Evolutionary conservation across 2,113 vertebrate genomes (phyloP).

Genomic region (Caloenas nicobarica): DNA sequence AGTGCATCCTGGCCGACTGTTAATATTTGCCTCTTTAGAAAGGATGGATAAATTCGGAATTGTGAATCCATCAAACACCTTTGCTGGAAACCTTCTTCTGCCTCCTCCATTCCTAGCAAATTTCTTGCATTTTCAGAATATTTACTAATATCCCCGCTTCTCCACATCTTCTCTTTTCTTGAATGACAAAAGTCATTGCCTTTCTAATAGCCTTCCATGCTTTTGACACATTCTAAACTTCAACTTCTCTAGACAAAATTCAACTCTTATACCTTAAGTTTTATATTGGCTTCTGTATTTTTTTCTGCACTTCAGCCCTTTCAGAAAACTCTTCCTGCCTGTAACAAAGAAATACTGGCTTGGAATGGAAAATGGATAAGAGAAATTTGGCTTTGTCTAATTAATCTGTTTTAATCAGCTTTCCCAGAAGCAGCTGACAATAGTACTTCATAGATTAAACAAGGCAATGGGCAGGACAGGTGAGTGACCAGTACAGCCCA

Average conservation of each 20-base stretch:
- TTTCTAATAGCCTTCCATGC: background rate
- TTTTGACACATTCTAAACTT: background rate
- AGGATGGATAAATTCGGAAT: background rate
- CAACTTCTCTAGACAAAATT: background rate
- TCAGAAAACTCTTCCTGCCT: background rate
- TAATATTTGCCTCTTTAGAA: background rate
- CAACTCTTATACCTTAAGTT: background rate
- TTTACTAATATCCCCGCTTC: background rate
- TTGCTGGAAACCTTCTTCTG: background rate
- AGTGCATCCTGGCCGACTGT: background rate
- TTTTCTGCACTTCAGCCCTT: background rate
- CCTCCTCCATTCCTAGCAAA: background rate
- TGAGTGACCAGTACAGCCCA: background rate
- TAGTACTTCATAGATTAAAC: background rate
- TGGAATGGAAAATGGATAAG: background rate
- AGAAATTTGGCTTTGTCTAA: constrained; percentile 2
- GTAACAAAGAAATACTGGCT: background rate
- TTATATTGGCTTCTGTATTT: background rate
- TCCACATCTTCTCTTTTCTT: background rate
- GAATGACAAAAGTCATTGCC: background rate
- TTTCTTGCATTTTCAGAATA: background rate
- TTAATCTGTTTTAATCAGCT: constrained; percentile 47
- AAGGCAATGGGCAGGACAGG: background rate
- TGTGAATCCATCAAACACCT: background rate
- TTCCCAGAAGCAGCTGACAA: constrained; percentile 17